Evolutionary conservation across 2,797 vertebrate genomes (phyloP).

Genomic region (Pseudomugil gertrudae): DNA sequence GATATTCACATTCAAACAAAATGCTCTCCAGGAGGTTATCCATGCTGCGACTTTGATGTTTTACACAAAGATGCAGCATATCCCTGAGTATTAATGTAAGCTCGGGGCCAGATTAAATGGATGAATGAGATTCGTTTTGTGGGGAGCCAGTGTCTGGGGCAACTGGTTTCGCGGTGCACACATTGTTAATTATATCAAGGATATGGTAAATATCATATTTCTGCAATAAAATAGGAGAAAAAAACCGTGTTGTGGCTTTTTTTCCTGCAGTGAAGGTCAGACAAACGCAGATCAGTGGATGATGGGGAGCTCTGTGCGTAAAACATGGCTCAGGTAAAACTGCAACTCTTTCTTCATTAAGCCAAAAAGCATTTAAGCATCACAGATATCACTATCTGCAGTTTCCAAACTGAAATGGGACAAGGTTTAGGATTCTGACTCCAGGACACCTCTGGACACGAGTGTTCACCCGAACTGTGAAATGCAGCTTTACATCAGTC

Average conservation of each 20-base stretch:
- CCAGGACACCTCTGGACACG: too few relatives aligned
- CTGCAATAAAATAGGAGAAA: neutral
- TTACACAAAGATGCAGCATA: conserved; percentile 27
- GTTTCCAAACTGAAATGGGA: neutral
- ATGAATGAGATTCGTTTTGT: conserved; percentile 33
- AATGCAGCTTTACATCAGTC: conserved; percentile 3
- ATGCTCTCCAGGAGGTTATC: conserved; percentile 26
- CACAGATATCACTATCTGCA: neutral
- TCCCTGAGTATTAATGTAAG: conserved; percentile 32
- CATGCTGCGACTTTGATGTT: conserved; percentile 44
- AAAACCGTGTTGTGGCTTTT: neutral
- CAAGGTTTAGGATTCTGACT: neutral
- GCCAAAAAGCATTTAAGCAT: too few relatives aligned
- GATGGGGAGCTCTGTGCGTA: conserved; percentile 31
- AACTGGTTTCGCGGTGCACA: neutral
- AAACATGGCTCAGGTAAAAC: conserved; percentile 21
- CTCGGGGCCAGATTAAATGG: conserved; percentile 35
- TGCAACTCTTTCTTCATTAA: too few relatives aligned
- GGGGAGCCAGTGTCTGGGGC: neutral
- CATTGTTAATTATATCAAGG: neutral
- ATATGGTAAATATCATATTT: neutral
- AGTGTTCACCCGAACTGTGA: neutral
- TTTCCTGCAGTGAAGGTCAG: neutral
- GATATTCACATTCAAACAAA: conserved; percentile 70
- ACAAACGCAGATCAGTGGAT: conserved; percentile 23